Evolutionary conservation across 2,113 vertebrate species (phyloP).

Genomic region (Gorsachius goisagi): DNA sequence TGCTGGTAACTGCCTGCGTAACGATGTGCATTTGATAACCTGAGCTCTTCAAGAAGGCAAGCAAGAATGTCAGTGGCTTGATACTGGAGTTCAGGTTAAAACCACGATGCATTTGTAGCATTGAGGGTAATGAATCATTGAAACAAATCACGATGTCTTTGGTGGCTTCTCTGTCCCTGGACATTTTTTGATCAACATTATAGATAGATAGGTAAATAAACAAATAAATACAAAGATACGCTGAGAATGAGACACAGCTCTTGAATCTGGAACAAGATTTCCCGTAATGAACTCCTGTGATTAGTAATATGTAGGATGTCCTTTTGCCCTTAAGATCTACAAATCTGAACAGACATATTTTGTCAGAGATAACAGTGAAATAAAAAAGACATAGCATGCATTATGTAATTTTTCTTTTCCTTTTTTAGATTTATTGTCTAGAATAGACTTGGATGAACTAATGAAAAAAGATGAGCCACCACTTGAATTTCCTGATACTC

Average conservation of each 20-base stretch:
- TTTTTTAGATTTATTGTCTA: constrained; percentile 90
- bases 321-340: neutral
- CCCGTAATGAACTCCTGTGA: neutral
- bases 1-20: neutral
- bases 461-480: constrained; percentile 99
- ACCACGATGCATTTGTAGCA: neutral
- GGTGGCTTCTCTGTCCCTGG: neutral
- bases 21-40: neutral
- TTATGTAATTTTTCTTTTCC: constrained; percentile 1
- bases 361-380: neutral
- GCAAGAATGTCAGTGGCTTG: neutral
- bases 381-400: neutral
- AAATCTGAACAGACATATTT: neutral
- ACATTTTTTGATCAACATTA: neutral
- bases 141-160: neutral
- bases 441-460: constrained; percentile 96
- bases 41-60: neutral
- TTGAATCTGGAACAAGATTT: neutral
- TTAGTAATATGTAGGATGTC: neutral
- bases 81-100: neutral
- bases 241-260: neutral
- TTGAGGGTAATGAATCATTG: neutral
- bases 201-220: neutral
- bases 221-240: neutral
- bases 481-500: constrained; percentile 92